A percentile compares a stretch with the other conserved stretches of the same genome.
Conservation (phyloP, 1,140 invertebrate genomes). For the Acromyrmex echinatior region DNA sequence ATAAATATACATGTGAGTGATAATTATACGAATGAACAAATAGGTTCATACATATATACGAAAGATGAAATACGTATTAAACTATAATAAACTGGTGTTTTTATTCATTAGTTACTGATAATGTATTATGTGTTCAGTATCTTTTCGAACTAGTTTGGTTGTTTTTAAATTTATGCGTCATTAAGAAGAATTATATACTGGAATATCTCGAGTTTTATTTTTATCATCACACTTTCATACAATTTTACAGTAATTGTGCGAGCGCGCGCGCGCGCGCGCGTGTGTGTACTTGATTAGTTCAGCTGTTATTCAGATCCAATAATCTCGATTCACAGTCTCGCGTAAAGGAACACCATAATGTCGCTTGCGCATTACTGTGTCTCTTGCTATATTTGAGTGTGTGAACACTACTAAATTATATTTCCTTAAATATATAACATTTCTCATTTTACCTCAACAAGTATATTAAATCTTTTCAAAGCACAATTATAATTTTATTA, state of each 20-base stretch:
- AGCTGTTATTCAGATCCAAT: too few relatives aligned
- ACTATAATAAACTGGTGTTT: constrained; percentile 28
- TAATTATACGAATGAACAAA: constrained; percentile 21
- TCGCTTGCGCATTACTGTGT: too few relatives aligned
- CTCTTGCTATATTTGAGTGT: neutral
- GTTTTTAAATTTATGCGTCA: constrained; percentile 18
- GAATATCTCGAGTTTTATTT: constrained; percentile 14
- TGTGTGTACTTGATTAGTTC: neutral
- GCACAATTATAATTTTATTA: constrained; percentile 48
- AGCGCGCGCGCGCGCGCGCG: neutral
- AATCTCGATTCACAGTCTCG: too few relatives aligned
- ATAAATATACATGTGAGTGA: constrained; percentile 10
- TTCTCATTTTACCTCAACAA: constrained; percentile 34
- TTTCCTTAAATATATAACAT: constrained; percentile 13
- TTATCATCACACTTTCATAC: constrained; percentile 14
- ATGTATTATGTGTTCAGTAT: constrained; percentile 47
- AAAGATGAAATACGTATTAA: neutral
- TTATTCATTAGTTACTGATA: constrained; percentile 19
- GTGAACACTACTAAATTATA: constrained; percentile 19
- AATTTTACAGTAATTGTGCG: constrained; percentile 5
- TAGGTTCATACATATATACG: neutral
- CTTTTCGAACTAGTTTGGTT: constrained; percentile 5
- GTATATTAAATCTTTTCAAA: constrained; percentile 52
- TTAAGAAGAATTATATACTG: neutral
- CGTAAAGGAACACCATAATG: too few relatives aligned